Evolutionary conservation across 1,140 invertebrate genomes (phyloP).

Genomic region (Pogonognathellus flavescens): DNA sequence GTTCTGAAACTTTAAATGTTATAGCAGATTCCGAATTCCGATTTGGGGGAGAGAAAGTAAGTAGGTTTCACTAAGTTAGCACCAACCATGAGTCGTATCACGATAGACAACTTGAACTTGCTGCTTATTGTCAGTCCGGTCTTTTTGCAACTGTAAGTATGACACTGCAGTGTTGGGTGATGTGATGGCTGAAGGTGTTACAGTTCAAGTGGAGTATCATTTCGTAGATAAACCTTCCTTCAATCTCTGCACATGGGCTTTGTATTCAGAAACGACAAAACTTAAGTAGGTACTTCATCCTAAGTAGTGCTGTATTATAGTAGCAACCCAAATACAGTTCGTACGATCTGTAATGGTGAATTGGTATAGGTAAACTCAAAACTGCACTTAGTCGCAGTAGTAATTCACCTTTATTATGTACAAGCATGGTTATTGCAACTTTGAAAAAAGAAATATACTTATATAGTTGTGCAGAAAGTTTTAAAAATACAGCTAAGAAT

Average conservation of each 20-base stretch:
- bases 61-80: background rate
- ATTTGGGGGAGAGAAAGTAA: background rate
- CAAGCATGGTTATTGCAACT: background rate
- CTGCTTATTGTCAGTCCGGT: background rate
- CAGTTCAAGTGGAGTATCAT: too few relatives aligned
- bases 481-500: too few relatives aligned
- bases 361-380: too few relatives aligned
- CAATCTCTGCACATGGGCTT: too few relatives aligned
- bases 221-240: too few relatives aligned
- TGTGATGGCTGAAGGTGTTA: too few relatives aligned
- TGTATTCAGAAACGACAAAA: too few relatives aligned
- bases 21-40: background rate
- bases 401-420: background rate
- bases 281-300: too few relatives aligned
- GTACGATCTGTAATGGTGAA: too few relatives aligned
- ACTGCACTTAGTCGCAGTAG: background rate
- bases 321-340: too few relatives aligned
- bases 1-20: slow-evolving; percentile 16
- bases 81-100: background rate
- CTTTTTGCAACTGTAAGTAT: slow-evolving; percentile 11
- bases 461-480: too few relatives aligned
- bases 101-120: background rate
- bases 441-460: background rate
- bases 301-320: too few relatives aligned
- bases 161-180: background rate